Percentiles rank a stretch among this genome's conserved stretches.
Conservation (phyloP, 2,113 vertebrate species). For the Cyprinodon variegatus region DNA sequence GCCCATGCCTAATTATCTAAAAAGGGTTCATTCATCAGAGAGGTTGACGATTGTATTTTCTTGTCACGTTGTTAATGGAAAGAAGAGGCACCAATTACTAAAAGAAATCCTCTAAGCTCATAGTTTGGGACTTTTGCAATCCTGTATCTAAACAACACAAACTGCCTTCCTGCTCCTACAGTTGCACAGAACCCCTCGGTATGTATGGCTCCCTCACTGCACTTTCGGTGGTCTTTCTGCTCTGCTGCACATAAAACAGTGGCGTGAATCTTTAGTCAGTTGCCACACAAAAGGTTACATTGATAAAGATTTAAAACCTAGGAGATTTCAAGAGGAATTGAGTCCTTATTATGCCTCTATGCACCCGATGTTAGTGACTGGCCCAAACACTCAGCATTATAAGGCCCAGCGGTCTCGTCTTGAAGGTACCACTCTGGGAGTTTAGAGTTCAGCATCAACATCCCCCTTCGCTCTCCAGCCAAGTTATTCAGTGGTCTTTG, state of each 20-base stretch:
- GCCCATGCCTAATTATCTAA: slow-evolving; percentile 34
- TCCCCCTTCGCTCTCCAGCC: slow-evolving; percentile 50
- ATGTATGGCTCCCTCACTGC: slow-evolving; percentile 48
- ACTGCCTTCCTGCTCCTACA: slow-evolving; percentile 67
- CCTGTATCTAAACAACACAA: slow-evolving; percentile 43
- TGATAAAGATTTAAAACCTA: slow-evolving; percentile 34
- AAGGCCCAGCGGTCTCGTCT: slow-evolving; percentile 39
- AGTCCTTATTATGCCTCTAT: slow-evolving; percentile 55
- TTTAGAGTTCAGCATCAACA: slow-evolving; percentile 55
- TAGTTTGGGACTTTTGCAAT: slow-evolving; percentile 43
- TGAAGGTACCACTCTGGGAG: slow-evolving; percentile 42
- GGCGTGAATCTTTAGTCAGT: slow-evolving; percentile 35
- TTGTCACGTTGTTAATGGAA: slow-evolving; percentile 27
- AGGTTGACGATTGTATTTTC: slow-evolving; percentile 52
- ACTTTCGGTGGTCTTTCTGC: slow-evolving; percentile 58
- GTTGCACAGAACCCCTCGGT: slow-evolving; percentile 57
- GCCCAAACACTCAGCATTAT: slow-evolving; percentile 28
- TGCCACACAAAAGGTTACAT: slow-evolving; percentile 34
- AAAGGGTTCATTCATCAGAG: slow-evolving; percentile 51
- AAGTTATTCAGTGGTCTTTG: slow-evolving; percentile 65
- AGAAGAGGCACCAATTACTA: slow-evolving; percentile 50
- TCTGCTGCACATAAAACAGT: slow-evolving; percentile 42
- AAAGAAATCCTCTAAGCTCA: slow-evolving; percentile 31
- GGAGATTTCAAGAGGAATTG: slow-evolving; percentile 46
- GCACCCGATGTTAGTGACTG: slow-evolving; percentile 55